These are phyloP conservation scores for Eristalinus sepulchralis DNA, from an alignment of 2,888 invertebrate species.

Conservation along the genomic window DNA sequence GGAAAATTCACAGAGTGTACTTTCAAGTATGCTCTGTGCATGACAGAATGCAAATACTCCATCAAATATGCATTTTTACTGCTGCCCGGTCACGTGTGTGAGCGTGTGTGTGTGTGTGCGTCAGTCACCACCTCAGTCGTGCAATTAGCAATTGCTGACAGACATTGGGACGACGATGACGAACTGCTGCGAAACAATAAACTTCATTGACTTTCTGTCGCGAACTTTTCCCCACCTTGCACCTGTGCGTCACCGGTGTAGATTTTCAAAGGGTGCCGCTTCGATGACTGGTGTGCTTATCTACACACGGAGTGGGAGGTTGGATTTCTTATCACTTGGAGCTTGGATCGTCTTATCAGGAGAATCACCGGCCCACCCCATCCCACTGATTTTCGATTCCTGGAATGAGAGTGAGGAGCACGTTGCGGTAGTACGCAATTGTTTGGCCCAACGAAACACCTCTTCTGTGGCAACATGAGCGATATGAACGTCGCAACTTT, in stretches of 20 bases:
- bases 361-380: not conserved
- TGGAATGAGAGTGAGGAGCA: too few species aligned
- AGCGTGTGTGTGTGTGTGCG: not conserved
- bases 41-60: conserved; percentile 42
- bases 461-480: too few species aligned
- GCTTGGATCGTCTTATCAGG: conserved; percentile 31
- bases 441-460: too few species aligned
- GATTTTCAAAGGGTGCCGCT: conserved; percentile 37
- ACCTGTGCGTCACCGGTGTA: not conserved
- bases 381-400: too few species aligned
- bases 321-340: conserved; percentile 34
- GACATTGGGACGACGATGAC: conserved; percentile 51
- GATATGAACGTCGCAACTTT: too few species aligned
- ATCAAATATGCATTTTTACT: conserved; percentile 33
- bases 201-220: conserved; percentile 14
- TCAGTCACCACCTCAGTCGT: not conserved
- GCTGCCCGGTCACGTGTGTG: not conserved
- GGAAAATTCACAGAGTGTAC: not conserved
- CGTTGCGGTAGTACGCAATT: too few species aligned
- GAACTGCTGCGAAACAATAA: conserved; percentile 38
- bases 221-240: not conserved
- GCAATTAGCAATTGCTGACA: conserved; percentile 46
- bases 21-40: not conserved
- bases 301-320: not conserved
- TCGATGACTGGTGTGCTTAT: not conserved